A percentile compares a stretch with the other conserved stretches of the same genome.
Evolutionary conservation across 2,888 invertebrate genomes (phyloP).

Genomic region (Penaeus monodon): DNA sequence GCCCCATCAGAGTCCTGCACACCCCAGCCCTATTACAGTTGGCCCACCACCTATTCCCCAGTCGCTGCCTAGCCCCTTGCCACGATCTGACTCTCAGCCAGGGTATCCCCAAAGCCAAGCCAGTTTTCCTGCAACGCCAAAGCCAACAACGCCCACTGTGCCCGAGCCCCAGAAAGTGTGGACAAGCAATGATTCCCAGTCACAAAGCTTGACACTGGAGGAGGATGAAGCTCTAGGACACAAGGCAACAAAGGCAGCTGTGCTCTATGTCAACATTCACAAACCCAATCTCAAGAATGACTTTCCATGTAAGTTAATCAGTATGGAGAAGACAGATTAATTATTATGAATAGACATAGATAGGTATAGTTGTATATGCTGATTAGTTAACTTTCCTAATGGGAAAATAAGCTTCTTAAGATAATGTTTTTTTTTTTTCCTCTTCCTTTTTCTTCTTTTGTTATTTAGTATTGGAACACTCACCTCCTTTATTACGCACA

Average conservation of each 20-base stretch:
- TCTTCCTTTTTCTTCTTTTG: too few relatives aligned
- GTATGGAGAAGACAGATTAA: background rate
- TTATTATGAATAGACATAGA: background rate
- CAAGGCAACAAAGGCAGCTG: slow-evolving; percentile 64
- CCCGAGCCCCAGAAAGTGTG: slow-evolving; percentile 53
- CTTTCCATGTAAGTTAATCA: slow-evolving; percentile 51
- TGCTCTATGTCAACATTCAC: slow-evolving; percentile 64
- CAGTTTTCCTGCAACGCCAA: slow-evolving; percentile 29
- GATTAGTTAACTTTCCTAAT: too few relatives aligned
- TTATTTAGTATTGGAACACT: background rate
- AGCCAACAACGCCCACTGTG: slow-evolving; percentile 51
- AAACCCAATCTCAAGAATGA: slow-evolving; percentile 64
- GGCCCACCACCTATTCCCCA: slow-evolving; percentile 27
- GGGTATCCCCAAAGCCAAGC: slow-evolving; percentile 40
- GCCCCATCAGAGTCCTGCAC: background rate
- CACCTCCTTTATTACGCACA: slow-evolving; percentile 9
- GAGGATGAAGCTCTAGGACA: slow-evolving; percentile 64
- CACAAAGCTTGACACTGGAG: slow-evolving; percentile 62
- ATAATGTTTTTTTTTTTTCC: too few relatives aligned
- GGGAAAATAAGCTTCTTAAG: too few relatives aligned
- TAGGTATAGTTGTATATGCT: too few relatives aligned
- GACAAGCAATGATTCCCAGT: slow-evolving; percentile 53
- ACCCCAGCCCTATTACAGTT: slow-evolving; percentile 30
- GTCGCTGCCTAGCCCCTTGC: slow-evolving; percentile 41
- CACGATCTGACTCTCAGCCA: slow-evolving; percentile 46